Conservation (phyloP, 2,113 vertebrate genomes). For the Columba livia region DNA sequence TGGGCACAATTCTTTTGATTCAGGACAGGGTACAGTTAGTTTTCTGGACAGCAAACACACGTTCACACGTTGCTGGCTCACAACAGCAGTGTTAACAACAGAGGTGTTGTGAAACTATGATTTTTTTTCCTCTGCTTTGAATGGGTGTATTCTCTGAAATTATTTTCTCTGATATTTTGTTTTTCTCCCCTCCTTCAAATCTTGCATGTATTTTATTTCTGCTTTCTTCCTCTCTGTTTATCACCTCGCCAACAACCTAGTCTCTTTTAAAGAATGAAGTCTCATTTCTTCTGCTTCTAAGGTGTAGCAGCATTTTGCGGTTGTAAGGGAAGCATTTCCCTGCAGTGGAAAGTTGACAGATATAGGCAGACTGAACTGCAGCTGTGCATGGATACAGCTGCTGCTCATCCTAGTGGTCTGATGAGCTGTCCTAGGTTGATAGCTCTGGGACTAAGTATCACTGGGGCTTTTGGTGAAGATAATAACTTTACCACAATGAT, state of each 20-base stretch:
- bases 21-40: background rate
- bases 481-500: background rate
- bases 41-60: background rate
- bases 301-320: background rate
- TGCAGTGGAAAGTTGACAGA: background rate
- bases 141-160: background rate
- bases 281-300: background rate
- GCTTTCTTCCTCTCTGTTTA: background rate
- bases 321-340: background rate
- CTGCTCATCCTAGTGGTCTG: background rate
- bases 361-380: background rate
- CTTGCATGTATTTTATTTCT: background rate
- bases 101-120: background rate
- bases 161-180: background rate
- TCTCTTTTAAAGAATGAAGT: background rate
- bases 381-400: background rate
- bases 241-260: background rate
- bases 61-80: background rate
- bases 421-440: background rate
- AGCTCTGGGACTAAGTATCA: background rate
- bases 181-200: background rate
- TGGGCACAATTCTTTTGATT: background rate
- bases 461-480: background rate
- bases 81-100: background rate
- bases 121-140: background rate